Evolutionary conservation across 2,113 vertebrate genomes (phyloP), one percentile per base, ranked within the genome.

Genomic region (Poecile atricapillus): DNA sequence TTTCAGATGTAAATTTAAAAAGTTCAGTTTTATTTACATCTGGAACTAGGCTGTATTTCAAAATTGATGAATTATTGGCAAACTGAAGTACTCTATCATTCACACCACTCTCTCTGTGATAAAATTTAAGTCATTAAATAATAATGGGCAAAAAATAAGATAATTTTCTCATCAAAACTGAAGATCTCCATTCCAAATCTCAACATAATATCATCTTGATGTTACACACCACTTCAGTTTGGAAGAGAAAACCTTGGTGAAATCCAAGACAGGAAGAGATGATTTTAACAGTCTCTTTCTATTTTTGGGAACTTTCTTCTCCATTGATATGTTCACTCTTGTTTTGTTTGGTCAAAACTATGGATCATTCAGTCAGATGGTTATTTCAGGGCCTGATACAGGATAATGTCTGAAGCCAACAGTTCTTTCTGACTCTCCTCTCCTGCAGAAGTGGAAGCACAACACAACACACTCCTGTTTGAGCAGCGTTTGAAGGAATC

Each of bases 401-500:
- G 22, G 8, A 44, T 60, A 35, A 43, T 33, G 55, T 50, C 31
- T 74, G 35, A 80, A 80, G 22, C 11, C 33, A 73, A 25, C 5
- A 33, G 11, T 19, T 85, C 8, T 78, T 24, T 87, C 33, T 44
- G 28, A 18, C 2, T 49, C 43, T 73, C 30, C n/a, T 77, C 35
- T 41, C 3, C 20, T 35, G 24, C 43, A 22, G 9, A 5, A 13
- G 3, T 52, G 35, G 79, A 87, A 71, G 9, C 33, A 64, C 23
- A 39, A 28, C 2, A 8, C 22, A 46, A 14, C 28, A 60, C 46
- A 25, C 7, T 43, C 8, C 14, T 0, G 0, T 73, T 24, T 35
- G 19, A 80, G 18, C 1, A 5, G 35, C 6, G 0, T 73, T 83
- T 35, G 47, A 39, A 69, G 10, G 33, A 80, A 37, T 33, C 23